Evolutionary conservation across 2,888 invertebrate species (phyloP), one percentile per base, ranked within the genome.

Genomic region (Torymus tubicola): DNA sequence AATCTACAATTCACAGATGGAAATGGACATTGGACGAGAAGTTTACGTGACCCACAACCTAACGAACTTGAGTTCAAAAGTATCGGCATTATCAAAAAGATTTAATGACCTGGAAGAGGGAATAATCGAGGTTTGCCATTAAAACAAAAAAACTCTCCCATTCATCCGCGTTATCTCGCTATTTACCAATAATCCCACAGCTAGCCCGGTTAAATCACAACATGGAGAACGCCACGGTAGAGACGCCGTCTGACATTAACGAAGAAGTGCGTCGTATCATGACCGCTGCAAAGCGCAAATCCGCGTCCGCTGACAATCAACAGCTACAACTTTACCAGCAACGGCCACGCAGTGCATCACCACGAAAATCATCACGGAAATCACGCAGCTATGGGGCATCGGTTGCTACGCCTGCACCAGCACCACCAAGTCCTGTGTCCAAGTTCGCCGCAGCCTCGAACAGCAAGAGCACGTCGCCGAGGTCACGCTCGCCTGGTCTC

Each of bases 161-260:
- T 8, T 31, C 31, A 31, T 4, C 2, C 5, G 31, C 31, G 3
- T 8, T 5, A 31, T 8, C 31, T 31, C 31, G n/a, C 31, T 3
- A 31, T 2, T 31, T 31, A 31, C 31, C 3, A 5, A 31, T 5
- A 31, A 31, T 8, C 31, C 4, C 8, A 1, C 61, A 90, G 90
- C 63, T 88, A 57, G 86, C 89, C n/a, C 85, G 90, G 2, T 87
- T 87, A 84, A 86, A 86, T 67, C 82, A 86, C n/a, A 89, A 89
- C 58, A 86, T 84, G 82, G 87, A 88, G 60, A 89, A 85, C 82
- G 87, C 87, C 5, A 84, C 81, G 50, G 81, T 89, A 55, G 89
- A 86, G 81, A 90, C 90, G 0, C 90, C 90, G 13, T 31, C 16
- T 16, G 86, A 89, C 70, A 87, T 90, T 72, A 87, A 86, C 71